Evolutionary conservation across 2,113 vertebrate genomes (phyloP).

Genomic region (Neolamprologus caudopunctatus): DNA sequence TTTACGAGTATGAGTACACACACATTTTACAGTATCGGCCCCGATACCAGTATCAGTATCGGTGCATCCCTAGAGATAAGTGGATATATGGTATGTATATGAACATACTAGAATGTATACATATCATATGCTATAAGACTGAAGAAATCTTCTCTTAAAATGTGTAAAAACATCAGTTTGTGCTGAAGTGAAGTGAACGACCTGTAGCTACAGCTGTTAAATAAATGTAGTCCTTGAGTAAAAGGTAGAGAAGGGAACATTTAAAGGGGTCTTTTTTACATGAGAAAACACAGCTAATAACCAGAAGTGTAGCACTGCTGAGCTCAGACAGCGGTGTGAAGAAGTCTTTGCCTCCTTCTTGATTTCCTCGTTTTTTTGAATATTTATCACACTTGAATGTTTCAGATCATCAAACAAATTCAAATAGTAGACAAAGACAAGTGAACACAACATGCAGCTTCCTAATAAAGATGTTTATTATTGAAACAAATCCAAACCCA

Average conservation of each 20-base stretch:
- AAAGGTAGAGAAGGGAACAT: background rate
- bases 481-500: fast-evolving
- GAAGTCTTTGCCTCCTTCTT: background rate
- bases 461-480: background rate
- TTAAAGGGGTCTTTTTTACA: background rate
- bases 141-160: background rate
- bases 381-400: background rate
- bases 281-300: fast-evolving
- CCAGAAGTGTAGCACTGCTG: background rate
- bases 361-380: background rate
- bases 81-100: too few species aligned
- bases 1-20: too few species aligned
- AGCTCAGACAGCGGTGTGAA: fast-evolving
- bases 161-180: background rate
- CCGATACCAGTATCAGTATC: too few species aligned
- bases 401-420: background rate
- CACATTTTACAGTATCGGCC: too few species aligned
- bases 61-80: too few species aligned
- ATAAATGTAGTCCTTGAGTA: background rate
- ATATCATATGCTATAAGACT: background rate
- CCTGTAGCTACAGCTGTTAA: background rate
- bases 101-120: too few species aligned
- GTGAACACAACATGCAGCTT: background rate
- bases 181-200: background rate
- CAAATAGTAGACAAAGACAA: background rate